These are phyloP conservation scores for Synergus japonicus DNA, from an alignment of 2,888 invertebrate genomes.

Conservation along the genomic window DNA sequence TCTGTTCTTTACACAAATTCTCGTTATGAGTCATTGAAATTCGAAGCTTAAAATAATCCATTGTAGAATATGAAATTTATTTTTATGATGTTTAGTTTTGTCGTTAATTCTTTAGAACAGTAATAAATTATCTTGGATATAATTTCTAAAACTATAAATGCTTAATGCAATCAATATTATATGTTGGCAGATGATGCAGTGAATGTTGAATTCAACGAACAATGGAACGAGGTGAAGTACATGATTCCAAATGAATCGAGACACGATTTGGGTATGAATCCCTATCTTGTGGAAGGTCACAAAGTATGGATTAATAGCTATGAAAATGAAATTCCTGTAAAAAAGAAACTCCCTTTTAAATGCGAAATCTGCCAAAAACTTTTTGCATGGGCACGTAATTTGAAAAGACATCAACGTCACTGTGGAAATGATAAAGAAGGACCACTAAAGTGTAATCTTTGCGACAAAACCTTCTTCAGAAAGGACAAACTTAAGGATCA, in stretches of 20 bases:
- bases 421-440: not conserved
- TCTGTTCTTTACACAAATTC: too few relatives aligned
- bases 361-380: not conserved
- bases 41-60: too few relatives aligned
- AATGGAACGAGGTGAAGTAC: slow-evolving; percentile 1
- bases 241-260: not conserved
- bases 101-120: not conserved
- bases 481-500: not conserved
- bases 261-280: not conserved
- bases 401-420: not conserved
- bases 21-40: too few relatives aligned
- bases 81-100: not conserved
- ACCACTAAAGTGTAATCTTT: not conserved
- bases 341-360: not conserved
- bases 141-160: not conserved
- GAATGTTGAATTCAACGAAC: not conserved
- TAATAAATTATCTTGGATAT: too few relatives aligned
- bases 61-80: not conserved
- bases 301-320: not conserved
- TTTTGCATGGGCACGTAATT: not conserved
- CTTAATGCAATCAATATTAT: not conserved
- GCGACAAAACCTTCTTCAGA: not conserved
- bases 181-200: not conserved
- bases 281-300: not conserved
- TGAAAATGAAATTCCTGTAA: not conserved